Base-by-base conservation (phyloP, 2,888 invertebrate genomes). In the Timema cristinae region DNA sequence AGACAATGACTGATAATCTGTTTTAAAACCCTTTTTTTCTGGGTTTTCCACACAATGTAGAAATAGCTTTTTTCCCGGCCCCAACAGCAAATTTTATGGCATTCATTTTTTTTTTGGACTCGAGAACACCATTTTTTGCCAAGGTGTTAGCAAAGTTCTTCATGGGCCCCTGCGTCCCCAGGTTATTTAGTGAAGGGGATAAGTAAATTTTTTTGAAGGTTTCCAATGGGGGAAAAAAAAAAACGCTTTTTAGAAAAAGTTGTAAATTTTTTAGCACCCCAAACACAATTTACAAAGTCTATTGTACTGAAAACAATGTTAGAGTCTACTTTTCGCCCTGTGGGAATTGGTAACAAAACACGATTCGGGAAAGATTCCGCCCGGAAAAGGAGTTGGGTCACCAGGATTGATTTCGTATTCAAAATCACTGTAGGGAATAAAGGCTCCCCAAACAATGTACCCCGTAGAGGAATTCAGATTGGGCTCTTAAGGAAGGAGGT, bases 241-340 rank as follows among this genome's bases (percentile, higher is more conserved):
- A 54, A 69, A 16, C 6, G 68, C 7, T 50, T 5, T 50, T 61
- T 69, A 67, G 6, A 66, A 67, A 69, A 69, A 68, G 61, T 69
- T 5, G 49, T 69, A 50, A 69, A 69, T n/a, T n/a, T 69, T 68
- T 68, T 48, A 51, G 6, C 48, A 68, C 68, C 68, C 11, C n/a
- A n/a, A n/a, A 61, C 32, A 32, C 32, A 32, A 32, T n/a, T 32
- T 32, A 32, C 32, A 32, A 32, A 32, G n/a, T n/a, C n/a, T n/a
- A n/a, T n/a, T n/a, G n/a, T n/a, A n/a, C n/a, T n/a, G 32, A n/a
- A n/a, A 2, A 32, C 4, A 32, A 32, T 32, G 32, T 32, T 32
- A 32, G 32, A 32, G 32, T 32, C 32, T 32, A 32, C 32, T 32
- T 32, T 32, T 4, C 4, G 32, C n/a, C 32, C 32, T 32, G 32